Base-by-base conservation (phyloP, 2,888 invertebrate species). In the Callyntrura guangdongensis region DNA sequence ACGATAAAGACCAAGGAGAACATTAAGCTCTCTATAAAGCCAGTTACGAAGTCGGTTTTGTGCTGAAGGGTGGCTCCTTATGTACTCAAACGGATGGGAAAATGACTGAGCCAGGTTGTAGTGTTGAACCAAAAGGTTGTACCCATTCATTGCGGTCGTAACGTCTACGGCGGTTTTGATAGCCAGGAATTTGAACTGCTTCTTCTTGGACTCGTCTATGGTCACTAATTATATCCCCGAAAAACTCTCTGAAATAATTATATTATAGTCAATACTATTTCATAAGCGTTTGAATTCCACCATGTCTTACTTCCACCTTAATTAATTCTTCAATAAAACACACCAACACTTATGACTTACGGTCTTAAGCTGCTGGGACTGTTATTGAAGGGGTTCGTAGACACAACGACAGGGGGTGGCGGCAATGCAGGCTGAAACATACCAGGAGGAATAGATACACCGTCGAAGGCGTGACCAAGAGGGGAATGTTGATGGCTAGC, bases 1-100 rank as follows among this genome's bases (percentile, higher is more conserved):
- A 14, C 89, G 94, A 53, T 94, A 94, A 64, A 94, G 93, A 36
- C 94, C 94, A 27, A 98, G 95, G 83, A 98, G 95, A 91, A 97
- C 97, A 94, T 96, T 96, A 45, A 99, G 95, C 95, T 99, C 99
- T 92, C 99, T 96, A 95, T 97, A 97, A 47, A 99, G 95, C 98
- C 98, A 99, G 0, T 98, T 98, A 92, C 97, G 96, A 86, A 99
- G 95, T 0, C 99, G 96, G 95, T 97, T 97, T 92, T 97, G 96
- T 95, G 97, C 97, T 14, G 97, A 97, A 87, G 97, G 97, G 95
- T 98, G 95, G 25, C 59, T 67, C 56, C 90, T 85, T 69, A 94
- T 90, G 74, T 93, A 94, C 25, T 94, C 93, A 0, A n/a, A 93
- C 88, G 11, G 92, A 93, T 1, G 93, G 91, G 22, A 90, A 92